Conservation (phyloP, 92 coral and sea anemone species). For the Metridium senile region DNA sequence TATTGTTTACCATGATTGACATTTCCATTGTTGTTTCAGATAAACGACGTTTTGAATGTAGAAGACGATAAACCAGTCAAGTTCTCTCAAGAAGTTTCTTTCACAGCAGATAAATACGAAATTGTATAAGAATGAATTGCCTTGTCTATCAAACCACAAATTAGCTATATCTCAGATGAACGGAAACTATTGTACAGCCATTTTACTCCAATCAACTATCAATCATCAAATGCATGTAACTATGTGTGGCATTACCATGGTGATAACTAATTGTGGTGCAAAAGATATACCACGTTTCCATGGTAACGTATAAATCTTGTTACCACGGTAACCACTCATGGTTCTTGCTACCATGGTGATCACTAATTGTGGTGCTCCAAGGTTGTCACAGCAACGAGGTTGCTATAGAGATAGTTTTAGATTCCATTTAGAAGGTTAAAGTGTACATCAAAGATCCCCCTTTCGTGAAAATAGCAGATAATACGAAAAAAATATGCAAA, state of each 20-base stretch:
- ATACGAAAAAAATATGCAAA: neutral
- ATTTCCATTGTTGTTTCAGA: slow-evolving; percentile 29
- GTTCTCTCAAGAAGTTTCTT: slow-evolving; percentile 89
- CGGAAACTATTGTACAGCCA: slow-evolving; percentile 14
- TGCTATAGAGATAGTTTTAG: slow-evolving; percentile 7
- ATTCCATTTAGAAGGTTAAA: neutral
- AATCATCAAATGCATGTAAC: slow-evolving; percentile 4
- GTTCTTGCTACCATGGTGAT: too few relatives aligned
- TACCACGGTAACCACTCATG: too few relatives aligned
- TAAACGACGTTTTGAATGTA: slow-evolving; percentile 69
- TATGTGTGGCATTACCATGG: slow-evolving; percentile 2
- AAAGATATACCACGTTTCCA: neutral
- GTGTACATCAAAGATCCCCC: slow-evolving; percentile 3
- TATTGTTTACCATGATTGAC: neutral
- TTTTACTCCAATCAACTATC: slow-evolving; percentile 4
- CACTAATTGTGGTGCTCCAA: neutral
- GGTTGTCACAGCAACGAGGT: neutral
- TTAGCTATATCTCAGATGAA: slow-evolving; percentile 7
- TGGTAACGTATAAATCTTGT: neutral
- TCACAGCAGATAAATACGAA: slow-evolving; percentile 98
- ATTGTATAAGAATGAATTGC: slow-evolving; percentile 64
- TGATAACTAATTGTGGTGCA: neutral
- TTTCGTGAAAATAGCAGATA: neutral
- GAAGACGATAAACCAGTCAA: slow-evolving; percentile 92
- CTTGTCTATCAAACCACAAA: neutral